These are phyloP conservation scores for Carassius gibelio DNA, from an alignment of 2,113 vertebrate genomes.

Conservation along the genomic window DNA sequence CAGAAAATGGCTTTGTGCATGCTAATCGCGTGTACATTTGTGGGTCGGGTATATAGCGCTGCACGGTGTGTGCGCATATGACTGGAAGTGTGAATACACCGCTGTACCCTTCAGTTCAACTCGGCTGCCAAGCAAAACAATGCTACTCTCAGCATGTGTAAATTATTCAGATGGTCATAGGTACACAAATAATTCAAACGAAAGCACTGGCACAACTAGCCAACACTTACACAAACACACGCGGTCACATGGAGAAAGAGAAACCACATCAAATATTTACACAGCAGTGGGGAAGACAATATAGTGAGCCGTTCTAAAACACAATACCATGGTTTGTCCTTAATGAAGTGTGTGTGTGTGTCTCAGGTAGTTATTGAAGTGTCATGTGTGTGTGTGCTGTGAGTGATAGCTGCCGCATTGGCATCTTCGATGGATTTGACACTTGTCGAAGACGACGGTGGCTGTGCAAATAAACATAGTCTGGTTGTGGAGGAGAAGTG, in stretches of 20 bases:
- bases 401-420: background rate
- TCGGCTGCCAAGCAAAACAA: conserved; percentile 67
- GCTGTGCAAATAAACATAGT: background rate
- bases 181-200: conserved; percentile 51
- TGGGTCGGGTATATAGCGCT: background rate
- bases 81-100: conserved; percentile 56
- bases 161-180: conserved; percentile 69
- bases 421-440: background rate
- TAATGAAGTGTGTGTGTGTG: conserved; percentile 3
- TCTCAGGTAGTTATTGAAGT: background rate
- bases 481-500: background rate
- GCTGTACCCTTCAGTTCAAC: conserved; percentile 11
- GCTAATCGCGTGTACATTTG: background rate
- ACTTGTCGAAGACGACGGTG: background rate
- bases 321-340: background rate
- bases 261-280: conserved; percentile 48
- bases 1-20: conserved; percentile 1
- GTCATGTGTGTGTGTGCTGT: background rate
- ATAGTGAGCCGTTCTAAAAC: background rate
- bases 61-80: conserved; percentile 41
- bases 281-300: conserved; percentile 18
- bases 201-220: conserved; percentile 44
- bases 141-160: conserved; percentile 72
- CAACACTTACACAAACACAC: conserved; percentile 41
- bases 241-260: conserved; percentile 1